Evolutionary conservation across 2,113 vertebrate genomes (phyloP), one percentile per base, ranked within the genome.

Genomic region (Balaeniceps rex): DNA sequence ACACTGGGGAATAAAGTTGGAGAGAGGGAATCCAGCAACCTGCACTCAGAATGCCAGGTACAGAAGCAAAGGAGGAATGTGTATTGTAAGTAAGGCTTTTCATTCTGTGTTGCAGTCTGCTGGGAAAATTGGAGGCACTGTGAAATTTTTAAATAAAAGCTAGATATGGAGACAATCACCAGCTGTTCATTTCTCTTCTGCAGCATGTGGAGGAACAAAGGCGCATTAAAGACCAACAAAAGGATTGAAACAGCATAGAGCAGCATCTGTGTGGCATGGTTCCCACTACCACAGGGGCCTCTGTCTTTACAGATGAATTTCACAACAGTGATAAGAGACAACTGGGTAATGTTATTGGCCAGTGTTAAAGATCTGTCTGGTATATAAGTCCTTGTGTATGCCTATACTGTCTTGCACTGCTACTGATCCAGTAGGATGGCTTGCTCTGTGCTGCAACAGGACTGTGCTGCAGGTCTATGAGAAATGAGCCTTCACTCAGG

Each of bases 141-240:
- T 72, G 91, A 83, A 93, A 83, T 88, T 95, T 96, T 95, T 90
- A 91, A 97, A 95, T 95, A 96, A 91, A 93, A 91, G 84, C 84
- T 66, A 86, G 94, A 58, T 93, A 81, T 55, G 71, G 89, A 95
- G 93, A 93, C 89, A 94, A 51, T 86, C 87, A 77, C 89, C 94
- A 96, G 94, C 88, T 96, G 91, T 97, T 96, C 78, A 51, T 42
- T 85, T 89, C 78, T 89, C 49, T 72, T 87, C 64, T 90, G 89
- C 75, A 93, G 78, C 74, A 38, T 85, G 89, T 87, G 83, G 75
- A 93, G 75, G 68, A 97, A 93, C 93, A 96, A 94, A 96, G 42
- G 87, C 75, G 83, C 55, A 70, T 95, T 94, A 90, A 9, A 91
- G 74, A 72, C 63, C 54, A 57, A 76, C 74, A 87, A 95, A 96